These are phyloP conservation scores for Pteropus alecto DNA, from an alignment of 2,113 vertebrate species.

Conservation along the genomic window DNA sequence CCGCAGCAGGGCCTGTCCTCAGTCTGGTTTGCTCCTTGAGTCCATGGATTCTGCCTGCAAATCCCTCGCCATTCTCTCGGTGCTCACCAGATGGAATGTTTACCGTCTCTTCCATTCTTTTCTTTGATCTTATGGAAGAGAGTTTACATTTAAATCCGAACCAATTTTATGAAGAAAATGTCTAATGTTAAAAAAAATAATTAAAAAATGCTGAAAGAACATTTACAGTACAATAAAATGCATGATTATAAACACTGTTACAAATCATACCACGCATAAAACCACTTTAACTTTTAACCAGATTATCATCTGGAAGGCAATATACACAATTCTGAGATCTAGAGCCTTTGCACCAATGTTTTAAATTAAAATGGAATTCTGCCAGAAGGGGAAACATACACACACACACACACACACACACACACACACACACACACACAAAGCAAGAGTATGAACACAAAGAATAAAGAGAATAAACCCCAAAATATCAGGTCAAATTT, in stretches of 20 bases:
- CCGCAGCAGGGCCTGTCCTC: not conserved
- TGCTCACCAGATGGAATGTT: constrained; percentile 42
- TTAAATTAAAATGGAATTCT: constrained; percentile 50
- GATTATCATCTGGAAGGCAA: constrained; percentile 47
- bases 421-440: not conserved
- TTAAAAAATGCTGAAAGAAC: constrained; percentile 41
- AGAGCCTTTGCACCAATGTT: not conserved
- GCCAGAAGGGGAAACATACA: not conserved
- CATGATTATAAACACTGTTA: constrained; percentile 61
- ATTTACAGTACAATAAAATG: constrained; percentile 63
- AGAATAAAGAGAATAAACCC: not conserved
- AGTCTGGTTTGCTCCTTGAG: not conserved
- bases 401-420: not conserved
- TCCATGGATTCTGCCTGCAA: not conserved
- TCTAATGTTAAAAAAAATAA: constrained; percentile 34
- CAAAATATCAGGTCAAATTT: not conserved
- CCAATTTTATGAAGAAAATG: constrained; percentile 52
- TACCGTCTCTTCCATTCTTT: constrained; percentile 32
- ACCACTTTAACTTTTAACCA: constrained; percentile 48
- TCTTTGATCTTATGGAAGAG: constrained; percentile 57
- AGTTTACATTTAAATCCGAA: constrained; percentile 63
- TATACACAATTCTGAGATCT: not conserved
- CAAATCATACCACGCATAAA: constrained; percentile 10
- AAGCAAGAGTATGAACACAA: not conserved
- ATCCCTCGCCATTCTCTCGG: not conserved